Evolutionary conservation across 1,140 invertebrate species (phyloP).

Genomic region (Sweltsa coloradensis): DNA sequence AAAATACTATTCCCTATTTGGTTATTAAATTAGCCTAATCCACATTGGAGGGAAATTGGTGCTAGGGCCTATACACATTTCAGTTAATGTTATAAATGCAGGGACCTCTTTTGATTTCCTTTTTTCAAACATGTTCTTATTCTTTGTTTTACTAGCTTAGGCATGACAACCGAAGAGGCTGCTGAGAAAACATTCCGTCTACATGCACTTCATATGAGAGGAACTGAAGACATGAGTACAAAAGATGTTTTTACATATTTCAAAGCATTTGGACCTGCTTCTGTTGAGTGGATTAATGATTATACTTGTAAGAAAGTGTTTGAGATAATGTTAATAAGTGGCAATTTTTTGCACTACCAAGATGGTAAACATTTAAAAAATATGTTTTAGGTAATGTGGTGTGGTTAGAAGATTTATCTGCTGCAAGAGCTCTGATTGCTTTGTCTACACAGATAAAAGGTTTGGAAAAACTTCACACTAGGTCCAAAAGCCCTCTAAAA

Average conservation of each 20-base stretch:
- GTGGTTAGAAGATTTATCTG: constrained; percentile 55
- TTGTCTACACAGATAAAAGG: constrained; percentile 38
- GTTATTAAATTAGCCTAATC: no score
- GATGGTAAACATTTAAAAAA: not conserved
- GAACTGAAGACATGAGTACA: constrained; percentile 59
- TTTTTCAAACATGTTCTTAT: not conserved
- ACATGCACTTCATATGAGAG: constrained; percentile 60
- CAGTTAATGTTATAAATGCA: no score
- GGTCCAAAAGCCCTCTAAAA: constrained; percentile 24
- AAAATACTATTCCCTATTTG: no score
- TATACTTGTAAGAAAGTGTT: constrained; percentile 46
- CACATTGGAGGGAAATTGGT: no score
- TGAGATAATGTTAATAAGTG: not conserved
- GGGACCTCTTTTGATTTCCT: not conserved
- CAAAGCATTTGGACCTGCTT: constrained; percentile 52
- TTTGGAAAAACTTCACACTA: constrained; percentile 24
- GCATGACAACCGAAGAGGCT: constrained; percentile 38
- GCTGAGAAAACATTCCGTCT: constrained; percentile 47
- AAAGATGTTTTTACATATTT: constrained; percentile 71
- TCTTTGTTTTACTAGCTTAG: constrained; percentile 38
- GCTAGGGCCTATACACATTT: no score
- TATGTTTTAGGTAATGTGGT: constrained; percentile 54
- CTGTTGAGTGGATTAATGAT: constrained; percentile 72
- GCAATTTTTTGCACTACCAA: constrained; percentile 3
- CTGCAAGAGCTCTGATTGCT: constrained; percentile 53